These are phyloP conservation scores for Peromyscus attwateri DNA, from an alignment of 2,797 vertebrate species.

Conservation along the genomic window DNA sequence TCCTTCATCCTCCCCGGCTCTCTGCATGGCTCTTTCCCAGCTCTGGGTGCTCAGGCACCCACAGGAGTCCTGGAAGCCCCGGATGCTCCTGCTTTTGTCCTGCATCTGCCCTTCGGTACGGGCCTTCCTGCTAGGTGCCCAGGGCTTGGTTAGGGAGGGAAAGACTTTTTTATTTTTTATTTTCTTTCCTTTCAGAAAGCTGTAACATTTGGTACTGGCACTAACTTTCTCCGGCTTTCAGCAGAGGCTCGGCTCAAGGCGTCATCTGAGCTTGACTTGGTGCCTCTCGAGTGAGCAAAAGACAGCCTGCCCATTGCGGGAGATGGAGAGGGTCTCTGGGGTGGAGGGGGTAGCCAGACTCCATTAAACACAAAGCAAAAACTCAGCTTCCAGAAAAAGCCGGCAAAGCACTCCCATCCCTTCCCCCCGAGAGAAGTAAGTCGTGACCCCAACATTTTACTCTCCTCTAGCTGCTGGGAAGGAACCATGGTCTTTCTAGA, in stretches of 20 bases:
- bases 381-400: neutral
- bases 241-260: neutral
- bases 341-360: neutral
- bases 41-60: neutral
- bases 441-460: fast-evolving
- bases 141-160: no score
- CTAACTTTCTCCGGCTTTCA: neutral
- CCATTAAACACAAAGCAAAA: neutral
- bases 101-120: neutral
- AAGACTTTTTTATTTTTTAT: neutral
- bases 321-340: neutral
- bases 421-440: neutral
- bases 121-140: neutral
- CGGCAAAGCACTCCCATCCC: neutral
- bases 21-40: neutral
- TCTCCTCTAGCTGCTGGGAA: neutral
- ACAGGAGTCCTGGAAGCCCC: neutral
- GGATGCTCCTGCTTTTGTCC: neutral
- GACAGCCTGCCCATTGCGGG: neutral
- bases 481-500: neutral
- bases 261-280: conserved; percentile 22
- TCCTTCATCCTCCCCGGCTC: neutral
- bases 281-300: neutral
- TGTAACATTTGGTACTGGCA: fast-evolving
- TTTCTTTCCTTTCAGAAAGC: neutral